A percentile compares a stretch with the other conserved stretches of the same genome.
These are phyloP conservation scores for Idaea biselata DNA, from an alignment of 2,888 invertebrate genomes.

Conservation along the genomic window DNA sequence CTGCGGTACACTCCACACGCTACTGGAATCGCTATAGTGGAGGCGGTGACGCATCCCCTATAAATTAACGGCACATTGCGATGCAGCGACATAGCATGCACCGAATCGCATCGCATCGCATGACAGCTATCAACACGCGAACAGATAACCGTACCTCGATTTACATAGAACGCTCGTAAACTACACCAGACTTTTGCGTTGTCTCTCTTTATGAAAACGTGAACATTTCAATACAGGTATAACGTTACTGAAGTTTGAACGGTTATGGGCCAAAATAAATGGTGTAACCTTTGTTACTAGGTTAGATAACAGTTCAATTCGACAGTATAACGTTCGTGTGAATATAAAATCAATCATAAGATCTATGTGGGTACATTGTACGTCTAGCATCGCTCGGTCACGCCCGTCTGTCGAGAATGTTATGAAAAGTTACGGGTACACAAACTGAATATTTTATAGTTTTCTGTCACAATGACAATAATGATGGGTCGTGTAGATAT, in stretches of 20 bases:
- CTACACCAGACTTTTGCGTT: constrained; percentile 39
- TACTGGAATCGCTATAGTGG: constrained; percentile 54
- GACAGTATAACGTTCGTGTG: constrained; percentile 36
- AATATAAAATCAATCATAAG: constrained; percentile 47
- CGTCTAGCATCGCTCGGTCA: constrained; percentile 26
- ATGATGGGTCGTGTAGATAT: background rate
- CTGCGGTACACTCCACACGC: constrained; percentile 39
- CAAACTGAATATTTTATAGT: constrained; percentile 19
- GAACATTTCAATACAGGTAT: constrained; percentile 27
- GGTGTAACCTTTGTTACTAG: constrained; percentile 15
- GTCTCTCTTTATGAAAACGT: constrained; percentile 31
- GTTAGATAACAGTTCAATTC: constrained; percentile 29
- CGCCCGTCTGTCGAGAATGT: constrained; percentile 21
- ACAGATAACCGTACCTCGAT: constrained; percentile 31
- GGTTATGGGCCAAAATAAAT: constrained; percentile 23
- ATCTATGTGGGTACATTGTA: constrained; percentile 11
- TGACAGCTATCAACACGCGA: constrained; percentile 41
- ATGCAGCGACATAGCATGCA: constrained; percentile 11
- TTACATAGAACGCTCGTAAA: constrained; percentile 52
- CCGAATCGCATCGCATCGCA: constrained; percentile 12
- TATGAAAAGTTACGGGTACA: constrained; percentile 28
- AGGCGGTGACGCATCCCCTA: constrained; percentile 46
- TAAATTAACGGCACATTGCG: constrained; percentile 39
- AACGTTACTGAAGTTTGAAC: constrained; percentile 19
- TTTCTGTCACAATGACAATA: constrained; percentile 5